These are phyloP conservation scores for Parotocinclus haroldoi DNA, from an alignment of 2,797 vertebrate species.

Conservation along the genomic window DNA sequence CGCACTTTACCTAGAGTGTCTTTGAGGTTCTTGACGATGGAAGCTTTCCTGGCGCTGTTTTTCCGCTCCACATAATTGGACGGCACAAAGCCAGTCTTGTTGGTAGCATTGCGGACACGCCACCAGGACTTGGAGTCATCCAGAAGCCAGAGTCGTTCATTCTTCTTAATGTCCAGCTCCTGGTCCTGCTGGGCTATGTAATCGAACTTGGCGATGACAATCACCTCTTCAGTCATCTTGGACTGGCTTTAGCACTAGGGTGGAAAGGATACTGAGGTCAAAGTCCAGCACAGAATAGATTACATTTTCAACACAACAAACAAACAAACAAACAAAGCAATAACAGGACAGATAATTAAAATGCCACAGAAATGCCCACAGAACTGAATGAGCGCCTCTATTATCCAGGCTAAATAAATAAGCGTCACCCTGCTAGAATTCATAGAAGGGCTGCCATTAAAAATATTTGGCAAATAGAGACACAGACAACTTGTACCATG, in stretches of 20 bases:
- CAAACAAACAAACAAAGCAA: neutral
- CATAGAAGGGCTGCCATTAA: too few species aligned
- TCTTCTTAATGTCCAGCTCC: conserved; percentile 92
- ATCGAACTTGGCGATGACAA: conserved; percentile 91
- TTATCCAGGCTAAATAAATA: too few species aligned
- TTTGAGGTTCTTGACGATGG: conserved; percentile 90
- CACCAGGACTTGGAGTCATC: conserved; percentile 94
- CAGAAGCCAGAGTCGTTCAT: conserved; percentile 87
- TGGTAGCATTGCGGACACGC: conserved; percentile 86
- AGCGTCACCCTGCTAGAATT: too few species aligned
- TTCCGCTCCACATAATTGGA: conserved; percentile 92
- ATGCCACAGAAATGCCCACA: too few species aligned
- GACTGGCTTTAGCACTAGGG: conserved; percentile 63
- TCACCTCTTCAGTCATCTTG: conserved; percentile 93
- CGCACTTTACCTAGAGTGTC: conserved; percentile 82
- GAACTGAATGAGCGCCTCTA: too few species aligned
- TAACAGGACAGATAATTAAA: too few species aligned
- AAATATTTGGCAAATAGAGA: too few species aligned
- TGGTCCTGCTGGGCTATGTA: conserved; percentile 93
- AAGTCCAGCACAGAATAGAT: neutral
- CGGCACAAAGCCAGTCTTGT: conserved; percentile 90
- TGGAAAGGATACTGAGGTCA: conserved; percentile 18
- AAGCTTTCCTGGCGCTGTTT: conserved; percentile 88
- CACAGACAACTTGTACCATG: too few species aligned
- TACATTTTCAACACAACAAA: neutral